A percentile compares a stretch with the other conserved stretches of the same genome.
These are phyloP conservation scores for Diloba caeruleocephala DNA, from an alignment of 2,888 invertebrate genomes.

Conservation along the genomic window DNA sequence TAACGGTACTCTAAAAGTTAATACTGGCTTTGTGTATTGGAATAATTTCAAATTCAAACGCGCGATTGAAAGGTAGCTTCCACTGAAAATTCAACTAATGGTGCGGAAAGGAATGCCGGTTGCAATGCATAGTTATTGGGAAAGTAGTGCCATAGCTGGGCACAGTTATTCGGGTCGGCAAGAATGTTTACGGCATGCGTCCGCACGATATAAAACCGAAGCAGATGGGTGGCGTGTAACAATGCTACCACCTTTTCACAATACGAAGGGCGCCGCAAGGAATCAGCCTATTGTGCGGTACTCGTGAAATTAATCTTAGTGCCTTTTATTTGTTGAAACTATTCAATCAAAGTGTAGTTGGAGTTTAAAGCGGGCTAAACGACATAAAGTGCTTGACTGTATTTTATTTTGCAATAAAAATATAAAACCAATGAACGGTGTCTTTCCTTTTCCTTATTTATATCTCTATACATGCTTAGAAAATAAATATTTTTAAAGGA, in stretches of 20 bases:
- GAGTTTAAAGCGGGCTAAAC: slow-evolving; percentile 3
- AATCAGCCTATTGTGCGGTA: slow-evolving; percentile 35
- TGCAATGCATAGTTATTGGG: slow-evolving; percentile 66
- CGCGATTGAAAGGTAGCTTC: slow-evolving; percentile 26
- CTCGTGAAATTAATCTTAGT: slow-evolving; percentile 34
- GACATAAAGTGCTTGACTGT: slow-evolving; percentile 1
- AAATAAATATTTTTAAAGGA: no score
- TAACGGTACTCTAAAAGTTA: neutral
- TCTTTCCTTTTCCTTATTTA: no score
- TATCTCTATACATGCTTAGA: no score
- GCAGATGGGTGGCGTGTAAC: slow-evolving; percentile 49
- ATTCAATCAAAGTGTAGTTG: slow-evolving; percentile 17
- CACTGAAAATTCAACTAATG: slow-evolving; percentile 59
- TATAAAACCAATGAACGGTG: no score
- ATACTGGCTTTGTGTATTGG: neutral
- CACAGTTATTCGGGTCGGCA: slow-evolving; percentile 63
- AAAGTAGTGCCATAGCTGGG: slow-evolving; percentile 58
- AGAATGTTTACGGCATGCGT: slow-evolving; percentile 64
- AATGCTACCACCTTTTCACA: slow-evolving; percentile 49
- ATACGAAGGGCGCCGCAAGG: slow-evolving; percentile 22
- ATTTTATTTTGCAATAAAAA: neutral
- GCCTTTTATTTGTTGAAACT: slow-evolving; percentile 27
- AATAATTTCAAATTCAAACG: slow-evolving; percentile 12
- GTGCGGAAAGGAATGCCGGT: slow-evolving; percentile 60
- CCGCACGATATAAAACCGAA: slow-evolving; percentile 55